Conservation (phyloP, 2,113 vertebrate species). For the Malurus cyaneus region DNA sequence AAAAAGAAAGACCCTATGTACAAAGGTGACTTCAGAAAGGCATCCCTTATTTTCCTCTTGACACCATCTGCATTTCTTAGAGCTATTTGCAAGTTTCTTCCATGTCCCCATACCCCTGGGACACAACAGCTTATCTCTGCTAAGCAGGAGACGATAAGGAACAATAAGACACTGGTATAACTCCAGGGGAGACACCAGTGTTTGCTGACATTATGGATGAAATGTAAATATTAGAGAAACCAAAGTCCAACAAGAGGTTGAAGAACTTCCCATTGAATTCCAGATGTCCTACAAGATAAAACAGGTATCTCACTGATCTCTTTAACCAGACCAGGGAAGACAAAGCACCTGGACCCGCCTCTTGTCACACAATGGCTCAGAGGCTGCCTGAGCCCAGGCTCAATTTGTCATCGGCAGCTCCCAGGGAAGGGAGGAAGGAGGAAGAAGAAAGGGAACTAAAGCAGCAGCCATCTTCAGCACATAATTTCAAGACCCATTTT, state of each 20-base stretch:
- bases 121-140: conserved; percentile 39
- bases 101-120: background rate
- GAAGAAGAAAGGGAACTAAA: background rate
- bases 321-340: background rate
- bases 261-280: background rate
- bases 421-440: background rate
- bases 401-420: background rate
- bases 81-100: background rate
- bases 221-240: background rate
- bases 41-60: background rate
- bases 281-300: background rate
- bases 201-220: background rate
- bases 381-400: background rate
- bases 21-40: conserved; percentile 40
- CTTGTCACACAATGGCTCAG: background rate
- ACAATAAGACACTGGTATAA: background rate
- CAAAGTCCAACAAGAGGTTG: background rate
- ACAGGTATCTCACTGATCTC: background rate
- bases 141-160: background rate
- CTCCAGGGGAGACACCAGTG: background rate
- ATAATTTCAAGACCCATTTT: background rate
- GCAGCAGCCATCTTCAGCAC: background rate
- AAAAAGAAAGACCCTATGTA: background rate
- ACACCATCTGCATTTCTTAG: background rate
- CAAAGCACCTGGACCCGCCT: background rate